Conservation (phyloP, 2,888 invertebrate species). For the Cataglyphis livida region DNA sequence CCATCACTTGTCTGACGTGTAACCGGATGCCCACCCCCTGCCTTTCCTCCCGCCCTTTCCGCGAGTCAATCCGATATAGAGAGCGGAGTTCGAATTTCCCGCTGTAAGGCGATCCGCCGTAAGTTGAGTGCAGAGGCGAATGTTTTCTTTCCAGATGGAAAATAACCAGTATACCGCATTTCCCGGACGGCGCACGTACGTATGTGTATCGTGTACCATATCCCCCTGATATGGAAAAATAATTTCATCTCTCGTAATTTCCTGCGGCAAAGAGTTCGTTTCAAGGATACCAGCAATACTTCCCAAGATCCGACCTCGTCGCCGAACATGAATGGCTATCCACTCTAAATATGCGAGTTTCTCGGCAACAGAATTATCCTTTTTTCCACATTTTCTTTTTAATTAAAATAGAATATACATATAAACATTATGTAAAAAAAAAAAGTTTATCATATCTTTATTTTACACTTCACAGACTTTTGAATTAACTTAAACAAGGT, state of each 20-base stretch:
- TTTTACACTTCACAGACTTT: background rate
- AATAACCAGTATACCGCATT: constrained; percentile 49
- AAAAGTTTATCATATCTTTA: background rate
- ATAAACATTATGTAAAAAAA: background rate
- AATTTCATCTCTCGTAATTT: constrained; percentile 60
- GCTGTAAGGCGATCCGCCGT: constrained; percentile 61
- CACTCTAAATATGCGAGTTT: background rate
- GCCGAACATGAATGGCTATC: background rate
- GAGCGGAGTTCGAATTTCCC: constrained; percentile 69
- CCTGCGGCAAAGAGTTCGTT: background rate
- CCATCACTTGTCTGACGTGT: constrained; percentile 79
- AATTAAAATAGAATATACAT: background rate
- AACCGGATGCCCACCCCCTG: constrained; percentile 75
- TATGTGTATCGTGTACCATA: background rate
- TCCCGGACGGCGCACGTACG: constrained; percentile 19
- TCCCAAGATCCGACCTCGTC: background rate
- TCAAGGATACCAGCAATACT: background rate
- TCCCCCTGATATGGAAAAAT: constrained; percentile 53
- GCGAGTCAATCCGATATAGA: constrained; percentile 70
- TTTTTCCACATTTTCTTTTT: background rate
- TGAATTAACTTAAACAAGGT: background rate
- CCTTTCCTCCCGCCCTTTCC: constrained; percentile 36
- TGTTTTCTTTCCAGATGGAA: constrained; percentile 68
- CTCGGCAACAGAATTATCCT: background rate
- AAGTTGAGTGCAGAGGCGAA: constrained; percentile 61